Base-by-base conservation (phyloP, 1,140 invertebrate genomes). In the Maniola jurtina region DNA sequence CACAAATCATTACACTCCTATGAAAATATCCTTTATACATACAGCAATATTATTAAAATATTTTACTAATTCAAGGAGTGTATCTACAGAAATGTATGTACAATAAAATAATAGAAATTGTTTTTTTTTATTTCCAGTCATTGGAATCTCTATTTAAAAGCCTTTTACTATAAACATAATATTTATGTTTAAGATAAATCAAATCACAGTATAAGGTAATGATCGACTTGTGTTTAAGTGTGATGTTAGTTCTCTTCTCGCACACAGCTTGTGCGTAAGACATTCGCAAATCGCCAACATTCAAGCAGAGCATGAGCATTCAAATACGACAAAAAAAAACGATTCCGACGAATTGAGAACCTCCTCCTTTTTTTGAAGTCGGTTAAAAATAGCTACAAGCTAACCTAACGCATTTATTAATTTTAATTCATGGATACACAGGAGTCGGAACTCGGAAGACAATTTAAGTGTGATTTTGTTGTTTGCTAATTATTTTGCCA, bases 191-290 rank as follows among this genome's bases (percentile, higher is more conserved):
- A 83, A 84, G 79, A 77, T 80, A 84, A 88, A 82, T 83, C 85
- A 84, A 90, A 90, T 90, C 88, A 90, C 88, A 90, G 86, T 88
- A 84, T 73, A 85, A 87, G 86, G 84, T 88, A 87, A 88, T 88
- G 74, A 76, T 79, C 69, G 75, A 84, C 70, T 70, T 72, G 71
- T 75, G 63, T 79, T 76, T 45, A 72, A 76, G 71, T 82, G 83
- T 86, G 80, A 88, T 86, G 79, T 75, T 69, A 75, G 58, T 59
- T 75, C 47, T 65, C 72, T 59, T 75, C 47, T 65, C 72, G 64
- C 50, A 61, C 68, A 69, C 47, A 61, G 60, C 76, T 82, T 84
- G 81, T 82, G 79, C 79, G 80, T 64, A 59, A 70, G 61, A 70
- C 34, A 70, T 59, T 66, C 63, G 64, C 45, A 63, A 66, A 42